Evolutionary conservation across 1,140 invertebrate species (phyloP).

Genomic region (Heliothis virescens): DNA sequence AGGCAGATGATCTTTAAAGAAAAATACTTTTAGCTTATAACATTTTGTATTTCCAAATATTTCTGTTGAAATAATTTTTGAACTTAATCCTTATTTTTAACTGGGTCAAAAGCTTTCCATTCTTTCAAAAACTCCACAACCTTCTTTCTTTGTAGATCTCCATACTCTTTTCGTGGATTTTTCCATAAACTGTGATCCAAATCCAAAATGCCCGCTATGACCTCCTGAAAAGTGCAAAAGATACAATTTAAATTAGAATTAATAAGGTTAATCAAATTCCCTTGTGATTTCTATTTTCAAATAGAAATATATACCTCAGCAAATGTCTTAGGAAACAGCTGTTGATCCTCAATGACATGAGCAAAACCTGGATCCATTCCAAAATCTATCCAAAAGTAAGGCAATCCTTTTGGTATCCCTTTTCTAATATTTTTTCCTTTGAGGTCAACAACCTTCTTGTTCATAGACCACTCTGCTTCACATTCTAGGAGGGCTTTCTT

Average conservation of each 20-base stretch:
- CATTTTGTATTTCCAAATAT: too few relatives aligned
- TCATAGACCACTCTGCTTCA: conserved; percentile 97
- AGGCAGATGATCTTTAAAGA: too few relatives aligned
- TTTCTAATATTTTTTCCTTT: conserved; percentile 91
- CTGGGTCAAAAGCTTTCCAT: conserved; percentile 80
- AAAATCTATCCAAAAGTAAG: conserved; percentile 98
- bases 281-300: conserved; percentile 87
- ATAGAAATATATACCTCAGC: conserved; percentile 90
- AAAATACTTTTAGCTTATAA: too few relatives aligned
- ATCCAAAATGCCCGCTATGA: conserved; percentile 97
- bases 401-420: conserved; percentile 96
- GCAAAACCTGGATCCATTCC: conserved; percentile 96
- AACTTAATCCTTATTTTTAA: conserved; percentile 41
- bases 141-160: conserved; percentile 81
- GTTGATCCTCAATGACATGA: conserved; percentile 98
- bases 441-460: conserved; percentile 97
- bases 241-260: background rate
- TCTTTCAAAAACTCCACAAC: conserved; percentile 79
- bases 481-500: conserved; percentile 98
- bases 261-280: background rate
- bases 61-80: too few relatives aligned
- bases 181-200: conserved; percentile 94
- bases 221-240: conserved; percentile 89
- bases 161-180: conserved; percentile 90
- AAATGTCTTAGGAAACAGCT: conserved; percentile 95